phyloP scores from a whole-genome alignment of 2,797 vertebrate species.

The Paedocypris micromegethes region DNA sequence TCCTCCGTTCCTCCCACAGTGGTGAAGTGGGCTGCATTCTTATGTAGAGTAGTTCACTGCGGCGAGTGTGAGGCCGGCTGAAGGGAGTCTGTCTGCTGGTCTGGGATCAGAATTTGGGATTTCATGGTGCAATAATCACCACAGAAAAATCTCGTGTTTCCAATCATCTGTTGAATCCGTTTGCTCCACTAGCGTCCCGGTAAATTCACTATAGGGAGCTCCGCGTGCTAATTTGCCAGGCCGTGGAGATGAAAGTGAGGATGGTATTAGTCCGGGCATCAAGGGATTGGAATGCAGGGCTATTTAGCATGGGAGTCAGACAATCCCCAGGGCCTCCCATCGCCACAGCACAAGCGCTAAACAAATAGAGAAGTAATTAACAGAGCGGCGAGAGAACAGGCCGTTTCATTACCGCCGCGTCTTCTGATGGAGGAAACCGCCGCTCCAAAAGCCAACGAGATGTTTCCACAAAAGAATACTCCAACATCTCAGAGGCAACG shows the following conservation, averaged over 20 bases:
- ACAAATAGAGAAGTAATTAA: constrained; percentile 83
- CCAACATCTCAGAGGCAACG: constrained; percentile 19
- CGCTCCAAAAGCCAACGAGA: constrained; percentile 25
- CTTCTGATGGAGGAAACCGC: constrained; percentile 28
- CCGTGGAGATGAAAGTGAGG: constrained; percentile 64
- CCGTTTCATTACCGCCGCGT: constrained; percentile 65
- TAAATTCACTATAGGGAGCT: constrained; percentile 46
- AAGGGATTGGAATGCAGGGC: constrained; percentile 70
- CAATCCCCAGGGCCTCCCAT: constrained; percentile 69
- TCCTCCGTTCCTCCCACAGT: constrained; percentile 20
- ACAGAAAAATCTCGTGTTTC: too few relatives aligned
- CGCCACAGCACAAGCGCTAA: constrained; percentile 63
- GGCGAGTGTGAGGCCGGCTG: constrained; percentile 14
- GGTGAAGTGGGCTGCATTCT: constrained; percentile 38
- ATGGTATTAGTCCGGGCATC: constrained; percentile 68
- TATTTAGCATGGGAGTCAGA: constrained; percentile 73
- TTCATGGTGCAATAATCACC: too few relatives aligned
- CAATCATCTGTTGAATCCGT: neutral
- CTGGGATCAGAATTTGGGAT: neutral
- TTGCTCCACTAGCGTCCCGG: neutral
- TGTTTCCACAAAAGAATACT: constrained; percentile 30
- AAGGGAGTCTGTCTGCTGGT: too few relatives aligned
- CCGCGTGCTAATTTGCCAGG: constrained; percentile 65
- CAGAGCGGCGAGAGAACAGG: constrained; percentile 65
- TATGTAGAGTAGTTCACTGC: constrained; percentile 39